These are phyloP conservation scores for Ricordea florida DNA, from an alignment of 92 coral and sea anemone genomes.

Conservation along the genomic window DNA sequence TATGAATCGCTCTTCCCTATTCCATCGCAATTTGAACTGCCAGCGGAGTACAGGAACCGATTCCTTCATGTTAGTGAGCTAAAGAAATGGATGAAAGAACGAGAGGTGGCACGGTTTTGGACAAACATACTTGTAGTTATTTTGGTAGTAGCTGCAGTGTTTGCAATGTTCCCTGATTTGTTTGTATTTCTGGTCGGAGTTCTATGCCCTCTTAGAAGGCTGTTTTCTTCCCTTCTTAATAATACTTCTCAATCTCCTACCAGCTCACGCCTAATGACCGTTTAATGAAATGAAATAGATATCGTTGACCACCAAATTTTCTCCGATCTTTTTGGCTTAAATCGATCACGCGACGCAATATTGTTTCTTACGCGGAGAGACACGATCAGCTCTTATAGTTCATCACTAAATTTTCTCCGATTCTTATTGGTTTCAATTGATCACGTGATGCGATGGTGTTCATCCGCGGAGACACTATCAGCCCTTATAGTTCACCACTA, in stretches of 20 bases:
- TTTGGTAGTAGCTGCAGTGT: conserved; percentile 29
- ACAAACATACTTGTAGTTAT: conserved; percentile 38
- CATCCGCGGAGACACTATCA: too few species aligned
- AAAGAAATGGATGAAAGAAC: conserved; percentile 59
- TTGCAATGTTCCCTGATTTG: conserved; percentile 53
- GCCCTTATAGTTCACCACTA: too few species aligned
- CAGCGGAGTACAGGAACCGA: conserved; percentile 68
- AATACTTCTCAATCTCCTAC: conserved; percentile 8
- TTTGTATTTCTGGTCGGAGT: conserved; percentile 19
- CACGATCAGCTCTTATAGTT: too few species aligned
- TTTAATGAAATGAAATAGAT: conserved; percentile 20
- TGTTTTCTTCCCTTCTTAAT: conserved; percentile 15
- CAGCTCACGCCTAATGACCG: conserved; percentile 74
- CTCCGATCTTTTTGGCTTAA: too few species aligned
- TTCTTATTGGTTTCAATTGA: too few species aligned
- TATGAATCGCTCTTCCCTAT: conserved; percentile 90
- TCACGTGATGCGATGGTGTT: too few species aligned
- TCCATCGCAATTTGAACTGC: conserved; percentile 95
- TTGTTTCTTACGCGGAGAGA: too few species aligned
- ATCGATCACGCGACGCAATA: too few species aligned
- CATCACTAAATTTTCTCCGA: too few species aligned
- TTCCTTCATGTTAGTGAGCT: conserved; percentile 80
- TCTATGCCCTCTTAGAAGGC: conserved; percentile 61
- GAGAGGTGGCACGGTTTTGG: conserved; percentile 39
- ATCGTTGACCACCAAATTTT: too few species aligned